phyloP scores from a whole-genome alignment of 2,113 vertebrate genomes.

The Syngnathoides biaculeatus region DNA sequence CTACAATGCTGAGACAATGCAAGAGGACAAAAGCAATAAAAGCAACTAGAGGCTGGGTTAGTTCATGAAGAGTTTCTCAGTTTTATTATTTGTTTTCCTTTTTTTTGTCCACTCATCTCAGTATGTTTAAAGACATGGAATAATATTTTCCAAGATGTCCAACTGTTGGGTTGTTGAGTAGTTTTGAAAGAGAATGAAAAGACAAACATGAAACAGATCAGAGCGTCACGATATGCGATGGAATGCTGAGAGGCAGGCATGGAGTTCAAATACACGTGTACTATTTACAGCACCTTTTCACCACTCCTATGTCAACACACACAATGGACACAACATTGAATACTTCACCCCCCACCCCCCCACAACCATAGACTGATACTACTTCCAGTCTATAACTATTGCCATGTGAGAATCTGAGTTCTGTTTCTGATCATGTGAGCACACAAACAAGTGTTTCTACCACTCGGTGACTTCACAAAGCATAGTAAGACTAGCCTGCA shows the following conservation, averaged over 20 bases:
- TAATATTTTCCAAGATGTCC: slow-evolving; percentile 51
- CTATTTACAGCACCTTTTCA: slow-evolving; percentile 68
- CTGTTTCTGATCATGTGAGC: slow-evolving; percentile 35
- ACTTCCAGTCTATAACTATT: slow-evolving; percentile 51
- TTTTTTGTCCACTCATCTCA: slow-evolving; percentile 58
- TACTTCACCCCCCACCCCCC: slow-evolving; percentile 37
- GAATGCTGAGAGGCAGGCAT: slow-evolving; percentile 64
- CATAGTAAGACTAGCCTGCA: slow-evolving; percentile 42
- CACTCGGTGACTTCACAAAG: slow-evolving; percentile 53
- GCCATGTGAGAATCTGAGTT: slow-evolving; percentile 34
- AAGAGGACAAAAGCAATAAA: slow-evolving; percentile 46
- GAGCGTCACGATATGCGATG: slow-evolving; percentile 43
- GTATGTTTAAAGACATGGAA: slow-evolving; percentile 73
- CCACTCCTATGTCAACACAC: slow-evolving; percentile 58
- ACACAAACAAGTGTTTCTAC: slow-evolving; percentile 55
- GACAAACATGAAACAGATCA: slow-evolving; percentile 51
- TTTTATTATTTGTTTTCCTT: slow-evolving; percentile 76
- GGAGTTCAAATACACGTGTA: slow-evolving; percentile 58
- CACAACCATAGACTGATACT: slow-evolving; percentile 52
- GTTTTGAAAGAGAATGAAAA: slow-evolving; percentile 52
- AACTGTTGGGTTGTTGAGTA: slow-evolving; percentile 43
- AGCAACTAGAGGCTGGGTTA: slow-evolving; percentile 58
- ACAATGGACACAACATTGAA: slow-evolving; percentile 65
- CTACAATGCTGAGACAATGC: slow-evolving; percentile 39
- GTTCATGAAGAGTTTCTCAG: slow-evolving; percentile 62